phyloP scores from a whole-genome alignment of 1,140 invertebrate genomes.

The Halictus rubicundus region DNA sequence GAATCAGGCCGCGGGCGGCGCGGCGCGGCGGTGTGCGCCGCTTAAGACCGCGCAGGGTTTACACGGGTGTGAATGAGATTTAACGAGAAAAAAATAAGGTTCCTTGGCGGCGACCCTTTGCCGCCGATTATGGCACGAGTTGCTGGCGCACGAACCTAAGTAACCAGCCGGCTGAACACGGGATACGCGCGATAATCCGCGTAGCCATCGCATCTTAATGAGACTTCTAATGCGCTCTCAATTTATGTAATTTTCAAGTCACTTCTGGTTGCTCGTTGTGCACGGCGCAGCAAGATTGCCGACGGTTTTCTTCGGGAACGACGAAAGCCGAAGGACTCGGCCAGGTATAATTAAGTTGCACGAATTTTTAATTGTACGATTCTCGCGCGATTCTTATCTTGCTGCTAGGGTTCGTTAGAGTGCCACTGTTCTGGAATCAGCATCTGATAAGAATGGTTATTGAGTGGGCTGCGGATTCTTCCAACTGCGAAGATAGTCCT shows the following conservation, averaged over 20 bases:
- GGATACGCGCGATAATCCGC: slow-evolving; percentile 7
- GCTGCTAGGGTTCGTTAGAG: too few species aligned
- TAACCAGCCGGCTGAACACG: slow-evolving; percentile 67
- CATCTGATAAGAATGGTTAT: too few species aligned
- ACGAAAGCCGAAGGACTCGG: not conserved
- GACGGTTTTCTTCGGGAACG: not conserved
- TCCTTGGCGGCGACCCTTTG: not conserved
- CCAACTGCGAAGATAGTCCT: too few species aligned
- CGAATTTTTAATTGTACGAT: not conserved
- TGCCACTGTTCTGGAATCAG: too few species aligned
- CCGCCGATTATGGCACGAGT: slow-evolving; percentile 72
- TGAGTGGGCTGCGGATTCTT: too few species aligned
- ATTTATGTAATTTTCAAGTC: slow-evolving; percentile 35
- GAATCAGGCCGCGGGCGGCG: not conserved
- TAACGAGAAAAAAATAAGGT: slow-evolving; percentile 45
- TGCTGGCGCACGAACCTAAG: slow-evolving; percentile 56
- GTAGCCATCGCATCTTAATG: slow-evolving; percentile 34
- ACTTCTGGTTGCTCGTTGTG: not conserved
- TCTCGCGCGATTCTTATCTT: not conserved
- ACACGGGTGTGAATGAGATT: slow-evolving; percentile 33
- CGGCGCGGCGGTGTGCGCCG: too few species aligned
- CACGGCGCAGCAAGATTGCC: not conserved
- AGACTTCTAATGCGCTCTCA: slow-evolving; percentile 26
- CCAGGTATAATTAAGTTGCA: slow-evolving; percentile 25
- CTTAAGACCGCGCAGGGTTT: not conserved